Percentiles rank a stretch among this genome's conserved stretches.
These are phyloP conservation scores for Seriola rivoliana DNA, from an alignment of 2,113 vertebrate genomes.

Conservation along the genomic window DNA sequence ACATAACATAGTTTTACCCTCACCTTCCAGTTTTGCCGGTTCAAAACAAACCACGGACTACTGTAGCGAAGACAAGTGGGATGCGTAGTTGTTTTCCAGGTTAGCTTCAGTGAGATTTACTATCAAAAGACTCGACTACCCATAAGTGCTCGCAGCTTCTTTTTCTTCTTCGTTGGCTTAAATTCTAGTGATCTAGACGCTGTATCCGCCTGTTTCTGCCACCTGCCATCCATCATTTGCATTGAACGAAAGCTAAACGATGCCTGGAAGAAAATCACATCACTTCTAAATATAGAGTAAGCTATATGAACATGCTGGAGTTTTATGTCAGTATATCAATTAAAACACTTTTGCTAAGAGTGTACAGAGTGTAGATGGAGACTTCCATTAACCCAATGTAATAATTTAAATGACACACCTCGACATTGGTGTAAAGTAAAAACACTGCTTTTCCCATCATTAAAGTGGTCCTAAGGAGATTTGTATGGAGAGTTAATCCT, in stretches of 20 bases:
- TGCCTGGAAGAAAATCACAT: no score
- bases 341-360: background rate
- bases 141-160: background rate
- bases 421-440: background rate
- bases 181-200: background rate
- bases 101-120: rapidly evolving
- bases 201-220: background rate
- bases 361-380: background rate
- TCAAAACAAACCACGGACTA: background rate
- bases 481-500: background rate
- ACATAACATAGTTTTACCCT: background rate
- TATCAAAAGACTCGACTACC: slow-evolving; percentile 24
- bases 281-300: no score
- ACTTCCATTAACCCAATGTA: background rate
- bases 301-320: no score
- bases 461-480: background rate
- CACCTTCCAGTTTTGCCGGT: background rate
- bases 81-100: slow-evolving; percentile 28
- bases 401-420: background rate
- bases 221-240: background rate
- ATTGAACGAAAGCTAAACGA: no score
- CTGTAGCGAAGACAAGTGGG: background rate
- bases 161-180: background rate
- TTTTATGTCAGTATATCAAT: no score
- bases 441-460: background rate